Conservation (phyloP, 2,888 invertebrate genomes). For the Thera obeliscata region DNA sequence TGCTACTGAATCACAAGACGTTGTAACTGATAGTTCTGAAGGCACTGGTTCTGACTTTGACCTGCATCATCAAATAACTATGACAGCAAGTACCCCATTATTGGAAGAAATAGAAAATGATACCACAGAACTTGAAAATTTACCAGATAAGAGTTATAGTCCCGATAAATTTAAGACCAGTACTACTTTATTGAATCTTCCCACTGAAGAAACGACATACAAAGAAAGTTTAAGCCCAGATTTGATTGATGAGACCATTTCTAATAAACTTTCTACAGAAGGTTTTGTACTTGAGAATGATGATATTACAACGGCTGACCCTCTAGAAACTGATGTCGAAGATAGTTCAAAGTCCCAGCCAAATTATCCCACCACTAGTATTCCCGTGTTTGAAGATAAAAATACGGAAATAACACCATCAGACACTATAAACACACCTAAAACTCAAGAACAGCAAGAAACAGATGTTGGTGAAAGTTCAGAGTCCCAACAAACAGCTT, state of each 20-base stretch:
- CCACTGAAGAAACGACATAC: constrained; percentile 9
- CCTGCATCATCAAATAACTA: constrained; percentile 26
- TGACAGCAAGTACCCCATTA: constrained; percentile 41
- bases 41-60: constrained; percentile 21
- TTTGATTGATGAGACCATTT: constrained; percentile 23
- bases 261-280: constrained; percentile 24
- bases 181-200: constrained; percentile 22
- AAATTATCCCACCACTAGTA: constrained; percentile 16
- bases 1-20: constrained; percentile 35
- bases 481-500: constrained; percentile 8
- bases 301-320: constrained; percentile 14
- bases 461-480: constrained; percentile 17
- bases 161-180: constrained; percentile 21
- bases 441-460: constrained; percentile 11
- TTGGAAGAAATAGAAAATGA: constrained; percentile 47
- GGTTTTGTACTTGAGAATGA: constrained; percentile 9
- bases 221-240: constrained; percentile 22
- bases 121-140: constrained; percentile 30
- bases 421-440: constrained; percentile 10
- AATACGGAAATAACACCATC: constrained; percentile 11
- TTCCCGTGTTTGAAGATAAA: constrained; percentile 23
- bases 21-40: constrained; percentile 24
- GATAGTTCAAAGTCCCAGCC: constrained; percentile 17
- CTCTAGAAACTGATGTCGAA: constrained; percentile 15
- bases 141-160: constrained; percentile 18